phyloP scores from a whole-genome alignment of 2,888 invertebrate species.

The Pedicia rivosa region DNA sequence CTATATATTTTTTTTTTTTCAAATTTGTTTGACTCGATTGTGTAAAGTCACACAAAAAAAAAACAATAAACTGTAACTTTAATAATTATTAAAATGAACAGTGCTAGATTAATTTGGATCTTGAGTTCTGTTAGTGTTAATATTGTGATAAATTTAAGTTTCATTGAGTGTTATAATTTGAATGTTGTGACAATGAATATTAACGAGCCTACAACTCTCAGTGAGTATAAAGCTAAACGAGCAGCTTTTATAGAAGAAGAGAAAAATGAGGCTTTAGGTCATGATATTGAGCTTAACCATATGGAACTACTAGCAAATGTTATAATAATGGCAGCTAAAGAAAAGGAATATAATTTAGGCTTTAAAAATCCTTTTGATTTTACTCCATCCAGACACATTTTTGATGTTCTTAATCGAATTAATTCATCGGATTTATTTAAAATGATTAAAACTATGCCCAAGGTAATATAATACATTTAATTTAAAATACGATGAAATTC shows the following conservation, averaged over 20 bases:
- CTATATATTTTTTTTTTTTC: no score
- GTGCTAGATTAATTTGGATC: no score
- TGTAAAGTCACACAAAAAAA: no score
- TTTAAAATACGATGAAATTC: no score
- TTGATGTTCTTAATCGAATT: constrained; percentile 40
- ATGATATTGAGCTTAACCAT: constrained; percentile 30
- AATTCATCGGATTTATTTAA: constrained; percentile 44
- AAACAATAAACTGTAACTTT: no score
- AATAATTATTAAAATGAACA: no score
- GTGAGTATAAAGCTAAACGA: constrained; percentile 23
- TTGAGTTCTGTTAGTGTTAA: no score
- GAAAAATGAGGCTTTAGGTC: constrained; percentile 34
- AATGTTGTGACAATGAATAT: no score
- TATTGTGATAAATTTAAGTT: no score
- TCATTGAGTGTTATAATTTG: no score
- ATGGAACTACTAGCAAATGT: constrained; percentile 38
- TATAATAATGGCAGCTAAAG: constrained; percentile 42
- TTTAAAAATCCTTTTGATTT: constrained; percentile 39
- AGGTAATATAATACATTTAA: no score
- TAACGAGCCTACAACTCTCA: constrained; percentile 17
- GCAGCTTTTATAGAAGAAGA: constrained; percentile 34
- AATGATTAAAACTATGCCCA: constrained; percentile 52
- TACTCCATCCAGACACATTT: constrained; percentile 48
- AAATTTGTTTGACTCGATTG: no score
- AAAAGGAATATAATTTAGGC: constrained; percentile 36